phyloP scores from a whole-genome alignment of 2,888 invertebrate species.

The Microdon myrmicae region DNA sequence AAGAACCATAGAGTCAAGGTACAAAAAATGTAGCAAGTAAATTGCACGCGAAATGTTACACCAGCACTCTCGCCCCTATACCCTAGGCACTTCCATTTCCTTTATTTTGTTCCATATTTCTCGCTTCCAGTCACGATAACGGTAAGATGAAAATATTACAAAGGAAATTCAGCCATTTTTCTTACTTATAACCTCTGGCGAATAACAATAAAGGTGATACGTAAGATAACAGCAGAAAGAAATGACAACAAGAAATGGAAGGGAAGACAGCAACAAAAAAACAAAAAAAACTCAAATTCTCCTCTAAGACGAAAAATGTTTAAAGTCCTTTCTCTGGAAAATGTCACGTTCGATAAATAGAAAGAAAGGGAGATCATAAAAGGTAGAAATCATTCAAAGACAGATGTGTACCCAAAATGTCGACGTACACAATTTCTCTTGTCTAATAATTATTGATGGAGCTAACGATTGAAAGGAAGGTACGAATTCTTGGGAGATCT shows the following conservation, averaged over 20 bases:
- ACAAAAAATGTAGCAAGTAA: slow-evolving; percentile 1
- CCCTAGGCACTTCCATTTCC: slow-evolving; percentile 22
- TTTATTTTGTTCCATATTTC: slow-evolving; percentile 36
- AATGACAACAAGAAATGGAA: slow-evolving; percentile 7
- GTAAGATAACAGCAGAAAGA: slow-evolving; percentile 11
- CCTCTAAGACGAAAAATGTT: slow-evolving; percentile 21
- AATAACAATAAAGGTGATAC: slow-evolving; percentile 46
- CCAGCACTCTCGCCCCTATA: slow-evolving; percentile 8
- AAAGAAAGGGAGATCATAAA: slow-evolving; percentile 20
- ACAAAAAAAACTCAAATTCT: too few relatives aligned
- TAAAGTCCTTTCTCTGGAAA: slow-evolving; percentile 31
- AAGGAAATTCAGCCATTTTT: slow-evolving; percentile 41
- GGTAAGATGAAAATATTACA: slow-evolving; percentile 46
- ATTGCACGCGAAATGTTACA: slow-evolving; percentile 30
- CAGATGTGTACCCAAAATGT: slow-evolving; percentile 31
- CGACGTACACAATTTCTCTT: too few relatives aligned
- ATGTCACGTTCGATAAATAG: slow-evolving; percentile 46
- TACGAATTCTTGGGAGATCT: too few relatives aligned
- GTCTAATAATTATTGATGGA: too few relatives aligned
- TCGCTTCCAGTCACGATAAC: slow-evolving; percentile 47
- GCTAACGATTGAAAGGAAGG: too few relatives aligned
- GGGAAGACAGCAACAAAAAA: not conserved
- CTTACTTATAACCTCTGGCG: slow-evolving; percentile 46
- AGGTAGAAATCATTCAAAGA: slow-evolving; percentile 32
- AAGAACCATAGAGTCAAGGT: too few relatives aligned